These are phyloP conservation scores for Stenopsyche tienmushanensis DNA, from an alignment of 1,140 invertebrate genomes.

Conservation along the genomic window DNA sequence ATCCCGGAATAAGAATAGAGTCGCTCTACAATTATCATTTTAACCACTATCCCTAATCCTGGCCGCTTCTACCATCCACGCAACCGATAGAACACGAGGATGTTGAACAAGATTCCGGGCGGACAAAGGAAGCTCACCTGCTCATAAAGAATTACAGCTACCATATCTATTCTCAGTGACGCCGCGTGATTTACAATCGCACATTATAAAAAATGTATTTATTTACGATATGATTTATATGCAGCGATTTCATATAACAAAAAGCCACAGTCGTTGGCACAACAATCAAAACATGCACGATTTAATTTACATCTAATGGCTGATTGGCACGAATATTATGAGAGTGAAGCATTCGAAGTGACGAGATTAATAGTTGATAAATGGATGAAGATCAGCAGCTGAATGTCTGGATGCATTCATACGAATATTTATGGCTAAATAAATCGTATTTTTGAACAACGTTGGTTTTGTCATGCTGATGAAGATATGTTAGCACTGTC, in stretches of 20 bases:
- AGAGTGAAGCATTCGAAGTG: neutral
- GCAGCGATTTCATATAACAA: neutral
- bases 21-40: too few species aligned
- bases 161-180: neutral
- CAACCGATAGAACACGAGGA: constrained; percentile 15
- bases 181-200: constrained; percentile 15
- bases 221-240: too few species aligned
- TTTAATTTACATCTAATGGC: neutral
- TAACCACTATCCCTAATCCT: too few species aligned
- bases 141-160: constrained; percentile 30
- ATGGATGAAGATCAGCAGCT: too few species aligned
- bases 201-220: too few species aligned
- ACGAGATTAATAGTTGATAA: neutral
- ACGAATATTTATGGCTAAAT: too few species aligned
- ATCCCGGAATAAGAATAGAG: too few species aligned
- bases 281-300: neutral
- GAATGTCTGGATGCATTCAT: too few species aligned
- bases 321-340: neutral
- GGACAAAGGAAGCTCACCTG: constrained; percentile 37
- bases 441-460: too few species aligned
- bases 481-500: too few species aligned
- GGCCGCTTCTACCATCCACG: too few species aligned
- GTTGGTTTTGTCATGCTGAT: too few species aligned
- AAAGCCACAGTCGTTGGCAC: neutral
- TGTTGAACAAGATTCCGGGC: constrained; percentile 34